Evolutionary conservation across 2,888 invertebrate species (phyloP).

Genomic region (Drosophila kuntzei): DNA sequence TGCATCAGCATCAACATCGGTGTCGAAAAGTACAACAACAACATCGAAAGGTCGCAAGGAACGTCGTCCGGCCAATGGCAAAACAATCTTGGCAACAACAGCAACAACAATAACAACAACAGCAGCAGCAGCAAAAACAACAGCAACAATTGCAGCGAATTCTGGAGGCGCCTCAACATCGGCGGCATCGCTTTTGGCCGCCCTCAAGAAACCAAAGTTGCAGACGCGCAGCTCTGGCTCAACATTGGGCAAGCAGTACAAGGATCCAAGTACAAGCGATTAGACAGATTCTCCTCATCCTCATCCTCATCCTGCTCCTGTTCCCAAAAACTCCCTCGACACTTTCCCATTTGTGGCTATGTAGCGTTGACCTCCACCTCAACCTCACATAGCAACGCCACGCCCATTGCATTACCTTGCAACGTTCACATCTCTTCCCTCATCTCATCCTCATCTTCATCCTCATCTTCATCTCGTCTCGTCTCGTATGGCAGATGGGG

Average conservation of each 20-base stretch:
- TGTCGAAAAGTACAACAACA: too few species aligned
- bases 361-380: conserved; percentile 51
- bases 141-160: background rate
- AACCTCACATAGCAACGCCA: conserved; percentile 34
- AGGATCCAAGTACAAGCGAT: conserved; percentile 83
- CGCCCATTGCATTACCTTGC: conserved; percentile 14
- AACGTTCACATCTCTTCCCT: background rate
- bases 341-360: background rate
- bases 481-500: conserved; percentile 43
- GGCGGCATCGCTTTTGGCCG: conserved; percentile 52
- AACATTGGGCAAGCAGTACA: conserved; percentile 73
- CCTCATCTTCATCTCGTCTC: conserved; percentile 7
- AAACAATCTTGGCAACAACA: conserved; percentile 1
- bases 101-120: background rate
- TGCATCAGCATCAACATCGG: background rate
- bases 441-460: background rate
- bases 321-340: background rate
- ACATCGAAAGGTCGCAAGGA: conserved; percentile 9
- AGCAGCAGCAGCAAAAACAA: background rate
- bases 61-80: conserved; percentile 56
- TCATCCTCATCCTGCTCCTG: background rate
- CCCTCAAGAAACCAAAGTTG: conserved; percentile 69
- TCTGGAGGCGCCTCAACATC: conserved; percentile 21
- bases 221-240: conserved; percentile 57
- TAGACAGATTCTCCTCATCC: background rate